A percentile compares a stretch with the other conserved stretches of the same genome.
phyloP scores from a whole-genome alignment of 2,113 vertebrate species.

The Willisornis vidua region DNA sequence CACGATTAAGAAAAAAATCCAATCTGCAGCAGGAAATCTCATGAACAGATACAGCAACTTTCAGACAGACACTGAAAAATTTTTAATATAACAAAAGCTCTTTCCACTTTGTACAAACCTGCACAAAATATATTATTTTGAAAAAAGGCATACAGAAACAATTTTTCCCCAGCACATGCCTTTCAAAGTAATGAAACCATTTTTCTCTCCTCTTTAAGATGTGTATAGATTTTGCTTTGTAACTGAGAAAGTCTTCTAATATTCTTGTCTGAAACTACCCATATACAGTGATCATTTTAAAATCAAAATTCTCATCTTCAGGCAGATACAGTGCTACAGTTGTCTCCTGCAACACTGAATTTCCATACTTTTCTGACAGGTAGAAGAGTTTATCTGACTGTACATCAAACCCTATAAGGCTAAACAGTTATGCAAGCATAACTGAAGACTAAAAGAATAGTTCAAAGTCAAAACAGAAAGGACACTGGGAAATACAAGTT shows the following conservation, averaged over 20 bases:
- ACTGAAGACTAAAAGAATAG: not conserved
- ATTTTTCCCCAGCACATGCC: not conserved
- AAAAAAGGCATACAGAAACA: not conserved
- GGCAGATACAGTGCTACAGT: not conserved
- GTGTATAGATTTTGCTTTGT: not conserved
- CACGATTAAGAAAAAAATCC: slow-evolving; percentile 37
- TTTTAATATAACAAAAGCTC: not conserved
- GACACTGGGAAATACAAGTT: not conserved
- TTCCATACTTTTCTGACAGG: not conserved
- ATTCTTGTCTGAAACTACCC: not conserved
- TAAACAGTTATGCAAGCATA: not conserved
- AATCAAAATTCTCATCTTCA: not conserved
- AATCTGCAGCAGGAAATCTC: slow-evolving; percentile 49
- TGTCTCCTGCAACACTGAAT: not conserved
- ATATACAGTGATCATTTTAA: not conserved
- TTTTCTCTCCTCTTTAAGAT: not conserved
- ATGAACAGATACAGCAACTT: not conserved
- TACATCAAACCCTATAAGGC: not conserved
- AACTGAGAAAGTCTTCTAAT: not conserved
- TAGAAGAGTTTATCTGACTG: not conserved
- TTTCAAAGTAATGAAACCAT: not conserved
- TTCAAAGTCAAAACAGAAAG: not conserved
- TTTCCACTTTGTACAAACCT: not conserved
- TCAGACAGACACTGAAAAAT: not conserved
- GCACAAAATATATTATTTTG: not conserved